Percentiles rank a stretch among this genome's conserved stretches.
Evolutionary conservation across 2,113 vertebrate species (phyloP).

Genomic region (Poeciliopsis occidentalis): DNA sequence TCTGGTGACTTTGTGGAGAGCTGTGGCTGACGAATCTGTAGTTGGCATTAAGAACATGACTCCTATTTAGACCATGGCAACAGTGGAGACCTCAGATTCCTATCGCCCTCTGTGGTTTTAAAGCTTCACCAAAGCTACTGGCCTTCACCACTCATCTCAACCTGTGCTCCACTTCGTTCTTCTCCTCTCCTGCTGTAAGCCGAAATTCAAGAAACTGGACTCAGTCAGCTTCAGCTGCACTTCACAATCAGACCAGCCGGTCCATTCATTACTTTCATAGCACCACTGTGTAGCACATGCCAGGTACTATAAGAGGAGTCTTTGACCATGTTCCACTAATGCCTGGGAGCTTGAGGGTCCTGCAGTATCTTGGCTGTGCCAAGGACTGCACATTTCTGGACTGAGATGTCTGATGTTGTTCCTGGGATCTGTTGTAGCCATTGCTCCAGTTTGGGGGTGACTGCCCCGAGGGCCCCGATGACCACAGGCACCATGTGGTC

Average conservation of each 20-base stretch:
- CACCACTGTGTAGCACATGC: conserved; percentile 8
- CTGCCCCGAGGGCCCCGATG: no score
- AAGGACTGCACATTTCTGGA: no score
- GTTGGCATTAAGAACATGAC: conserved; percentile 83
- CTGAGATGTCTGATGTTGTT: no score
- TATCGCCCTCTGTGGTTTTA: conserved; percentile 82
- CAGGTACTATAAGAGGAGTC: conserved; percentile 26
- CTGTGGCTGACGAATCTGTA: conserved; percentile 88
- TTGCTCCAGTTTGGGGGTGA: no score
- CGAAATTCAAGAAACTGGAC: conserved; percentile 71
- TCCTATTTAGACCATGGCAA: conserved; percentile 73
- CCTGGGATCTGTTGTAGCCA: no score
- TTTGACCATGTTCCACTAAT: conserved; percentile 17
- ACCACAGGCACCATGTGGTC: no score
- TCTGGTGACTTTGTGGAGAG: conserved; percentile 89
- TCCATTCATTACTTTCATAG: conserved; percentile 8
- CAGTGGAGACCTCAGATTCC: conserved; percentile 70
- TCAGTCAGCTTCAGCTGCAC: conserved; percentile 53
- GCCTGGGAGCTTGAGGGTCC: no score
- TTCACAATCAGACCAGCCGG: conserved; percentile 73
- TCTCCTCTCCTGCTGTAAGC: conserved; percentile 28
- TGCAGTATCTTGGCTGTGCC: no score
- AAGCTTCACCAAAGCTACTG: conserved; percentile 89
- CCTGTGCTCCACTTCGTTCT: conserved; percentile 3
- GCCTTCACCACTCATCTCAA: conserved; percentile 86